Evolutionary conservation across 2,113 vertebrate genomes (phyloP).

Genomic region (Sminthopsis crassicaudata): DNA sequence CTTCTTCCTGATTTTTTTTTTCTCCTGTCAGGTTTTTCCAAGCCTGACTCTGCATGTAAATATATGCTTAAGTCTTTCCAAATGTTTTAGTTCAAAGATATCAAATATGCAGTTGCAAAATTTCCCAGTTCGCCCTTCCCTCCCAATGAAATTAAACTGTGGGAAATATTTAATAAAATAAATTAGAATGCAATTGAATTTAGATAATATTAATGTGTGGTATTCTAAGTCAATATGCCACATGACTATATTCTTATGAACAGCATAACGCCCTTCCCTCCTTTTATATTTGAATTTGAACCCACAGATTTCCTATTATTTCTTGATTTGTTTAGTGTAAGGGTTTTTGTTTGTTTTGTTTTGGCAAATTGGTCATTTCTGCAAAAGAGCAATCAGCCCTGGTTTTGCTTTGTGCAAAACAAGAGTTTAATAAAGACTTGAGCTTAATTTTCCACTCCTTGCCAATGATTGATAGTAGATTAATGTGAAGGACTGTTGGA

Average conservation of each 20-base stretch:
- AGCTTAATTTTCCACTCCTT: constrained; percentile 59
- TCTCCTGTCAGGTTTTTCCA: background rate
- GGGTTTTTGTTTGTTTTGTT: background rate
- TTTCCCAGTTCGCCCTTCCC: background rate
- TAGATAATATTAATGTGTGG: background rate
- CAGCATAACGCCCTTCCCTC: background rate
- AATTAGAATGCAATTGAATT: background rate
- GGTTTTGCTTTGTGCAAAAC: constrained; percentile 56
- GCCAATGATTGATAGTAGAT: constrained; percentile 71
- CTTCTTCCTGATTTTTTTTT: background rate
- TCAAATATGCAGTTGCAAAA: background rate
- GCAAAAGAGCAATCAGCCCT: constrained; percentile 3
- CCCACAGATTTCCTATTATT: background rate
- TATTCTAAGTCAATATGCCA: background rate
- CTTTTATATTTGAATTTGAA: background rate
- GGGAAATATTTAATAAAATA: background rate
- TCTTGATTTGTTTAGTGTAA: background rate
- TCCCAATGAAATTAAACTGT: background rate
- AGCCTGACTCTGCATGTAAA: background rate
- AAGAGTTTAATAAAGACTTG: constrained; percentile 48
- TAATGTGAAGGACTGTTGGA: constrained; percentile 59
- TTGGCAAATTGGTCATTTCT: background rate
- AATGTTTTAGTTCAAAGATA: background rate
- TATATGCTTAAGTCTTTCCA: background rate
- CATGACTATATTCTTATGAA: background rate